phyloP scores from a whole-genome alignment of 2,797 vertebrate species.

The Heteromormyrus szaboi region DNA sequence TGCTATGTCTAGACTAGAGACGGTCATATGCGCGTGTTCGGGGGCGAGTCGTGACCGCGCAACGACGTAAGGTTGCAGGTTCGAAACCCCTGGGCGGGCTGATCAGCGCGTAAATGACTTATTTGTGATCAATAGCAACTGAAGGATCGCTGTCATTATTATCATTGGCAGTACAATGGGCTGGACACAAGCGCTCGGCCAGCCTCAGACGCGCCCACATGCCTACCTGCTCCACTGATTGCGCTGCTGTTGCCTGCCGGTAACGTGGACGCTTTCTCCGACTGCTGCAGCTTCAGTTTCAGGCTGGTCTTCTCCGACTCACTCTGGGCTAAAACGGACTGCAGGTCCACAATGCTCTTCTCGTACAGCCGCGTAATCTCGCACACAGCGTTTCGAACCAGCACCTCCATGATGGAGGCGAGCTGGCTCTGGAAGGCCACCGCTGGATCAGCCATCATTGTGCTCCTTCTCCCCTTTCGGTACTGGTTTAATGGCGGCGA shows the following conservation, averaged over 20 bases:
- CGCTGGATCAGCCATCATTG: slow-evolving; percentile 14
- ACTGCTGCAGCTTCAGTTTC: slow-evolving; percentile 17
- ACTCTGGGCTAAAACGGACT: slow-evolving; percentile 13
- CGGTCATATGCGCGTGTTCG: not conserved
- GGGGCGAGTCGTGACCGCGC: not conserved
- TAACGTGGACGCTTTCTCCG: slow-evolving; percentile 1
- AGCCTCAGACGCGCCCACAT: not conserved
- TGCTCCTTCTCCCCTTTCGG: slow-evolving; percentile 1
- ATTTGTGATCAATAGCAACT: not conserved
- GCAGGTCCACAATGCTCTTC: slow-evolving; percentile 14
- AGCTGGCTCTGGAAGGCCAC: slow-evolving; percentile 24
- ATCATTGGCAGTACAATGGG: not conserved
- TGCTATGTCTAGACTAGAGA: not conserved
- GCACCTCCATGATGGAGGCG: slow-evolving; percentile 20
- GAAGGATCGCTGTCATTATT: not conserved
- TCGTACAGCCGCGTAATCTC: slow-evolving; percentile 21
- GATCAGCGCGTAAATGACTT: not conserved
- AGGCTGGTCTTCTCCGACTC: slow-evolving; percentile 16
- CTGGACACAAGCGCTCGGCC: not conserved
- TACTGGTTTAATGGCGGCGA: not conserved
- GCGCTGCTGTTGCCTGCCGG: not conserved
- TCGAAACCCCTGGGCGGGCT: not conserved
- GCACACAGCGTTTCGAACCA: slow-evolving; percentile 19
- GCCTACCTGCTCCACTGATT: slow-evolving; percentile 12
- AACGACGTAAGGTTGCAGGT: not conserved